Conservation (phyloP, 2,113 vertebrate species). For the Bettongia penicillata region DNA sequence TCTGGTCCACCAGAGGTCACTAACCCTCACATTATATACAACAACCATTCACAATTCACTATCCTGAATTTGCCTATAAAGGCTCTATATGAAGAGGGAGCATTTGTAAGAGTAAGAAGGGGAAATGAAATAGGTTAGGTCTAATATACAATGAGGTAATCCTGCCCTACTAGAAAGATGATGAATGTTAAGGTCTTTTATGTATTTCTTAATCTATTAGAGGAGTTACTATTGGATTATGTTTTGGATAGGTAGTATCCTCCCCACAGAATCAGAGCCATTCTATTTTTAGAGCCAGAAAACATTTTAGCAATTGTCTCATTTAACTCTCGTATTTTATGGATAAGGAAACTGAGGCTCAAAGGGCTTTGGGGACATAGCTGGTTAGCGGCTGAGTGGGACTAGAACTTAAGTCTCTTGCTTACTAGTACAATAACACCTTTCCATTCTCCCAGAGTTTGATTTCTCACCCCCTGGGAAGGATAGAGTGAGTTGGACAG, state of each 20-base stretch:
- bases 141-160: neutral
- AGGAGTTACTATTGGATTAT: too few relatives aligned
- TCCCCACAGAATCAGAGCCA: too few relatives aligned
- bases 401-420: neutral
- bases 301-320: too few relatives aligned
- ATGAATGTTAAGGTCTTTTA: too few relatives aligned
- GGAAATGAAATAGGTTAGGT: too few relatives aligned
- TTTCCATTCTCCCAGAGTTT: neutral
- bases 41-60: accelerated
- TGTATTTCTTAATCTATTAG: too few relatives aligned
- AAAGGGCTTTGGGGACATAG: too few relatives aligned
- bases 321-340: neutral
- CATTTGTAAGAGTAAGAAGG: neutral
- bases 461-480: neutral
- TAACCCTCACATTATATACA: neutral
- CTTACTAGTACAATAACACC: neutral
- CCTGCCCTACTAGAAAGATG: neutral
- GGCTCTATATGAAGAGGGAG: neutral
- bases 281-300: too few relatives aligned
- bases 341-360: too few relatives aligned
- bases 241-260: too few relatives aligned
- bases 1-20: constrained; percentile 54
- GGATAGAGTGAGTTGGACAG: neutral
- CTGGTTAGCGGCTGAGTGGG: neutral
- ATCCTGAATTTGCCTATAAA: accelerated